A percentile compares a stretch with the other conserved stretches of the same genome.
These are phyloP conservation scores for Rhingia rostrata DNA, from an alignment of 2,888 invertebrate genomes.

Conservation along the genomic window DNA sequence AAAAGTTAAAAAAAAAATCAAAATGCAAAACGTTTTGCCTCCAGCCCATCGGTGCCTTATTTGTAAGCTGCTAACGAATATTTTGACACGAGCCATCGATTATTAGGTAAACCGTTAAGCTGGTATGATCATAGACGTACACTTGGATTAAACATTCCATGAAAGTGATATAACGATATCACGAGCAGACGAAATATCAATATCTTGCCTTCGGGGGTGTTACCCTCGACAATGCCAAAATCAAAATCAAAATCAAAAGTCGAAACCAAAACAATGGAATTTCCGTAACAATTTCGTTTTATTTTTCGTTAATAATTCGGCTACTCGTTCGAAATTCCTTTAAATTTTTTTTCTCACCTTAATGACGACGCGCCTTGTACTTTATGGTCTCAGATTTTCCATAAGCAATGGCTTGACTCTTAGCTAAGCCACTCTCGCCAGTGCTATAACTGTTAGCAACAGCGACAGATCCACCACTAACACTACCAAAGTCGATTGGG, in stretches of 20 bases:
- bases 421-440: constrained; percentile 76
- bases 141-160: not conserved
- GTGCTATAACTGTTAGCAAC: constrained; percentile 78
- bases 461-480: constrained; percentile 75
- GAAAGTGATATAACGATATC: not conserved
- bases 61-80: constrained; percentile 1
- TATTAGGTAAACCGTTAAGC: not conserved
- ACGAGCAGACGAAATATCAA: not conserved
- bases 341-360: constrained; percentile 1
- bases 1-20: not conserved
- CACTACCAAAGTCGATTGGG: constrained; percentile 76
- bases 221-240: not conserved
- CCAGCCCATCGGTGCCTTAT: not conserved
- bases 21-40: constrained; percentile 1
- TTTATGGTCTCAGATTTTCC: constrained; percentile 73
- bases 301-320: constrained; percentile 31
- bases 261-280: not conserved
- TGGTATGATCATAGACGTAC: no score
- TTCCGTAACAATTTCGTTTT: not conserved
- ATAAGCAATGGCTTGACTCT: constrained; percentile 77
- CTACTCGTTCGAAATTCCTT: constrained; percentile 35
- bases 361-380: constrained; percentile 58
- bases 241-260: not conserved
- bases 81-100: not conserved
- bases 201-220: not conserved